A percentile compares a stretch with the other conserved stretches of the same genome.
These are phyloP conservation scores for Cyanocitta stelleri DNA, from an alignment of 2,113 vertebrate species.

Conservation along the genomic window DNA sequence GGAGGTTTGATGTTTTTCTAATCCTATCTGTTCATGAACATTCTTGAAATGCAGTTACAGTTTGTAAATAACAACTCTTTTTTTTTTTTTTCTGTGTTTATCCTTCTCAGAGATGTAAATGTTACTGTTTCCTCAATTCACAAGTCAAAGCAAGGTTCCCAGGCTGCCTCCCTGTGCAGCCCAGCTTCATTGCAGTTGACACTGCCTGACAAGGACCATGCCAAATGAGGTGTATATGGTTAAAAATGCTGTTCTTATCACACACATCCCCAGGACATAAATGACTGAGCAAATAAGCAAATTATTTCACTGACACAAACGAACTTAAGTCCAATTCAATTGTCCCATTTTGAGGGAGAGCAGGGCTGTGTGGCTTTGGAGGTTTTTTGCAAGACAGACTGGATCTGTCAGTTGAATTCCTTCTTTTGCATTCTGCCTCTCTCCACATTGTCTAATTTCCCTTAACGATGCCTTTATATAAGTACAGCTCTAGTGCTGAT, in stretches of 20 bases:
- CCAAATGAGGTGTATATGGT: neutral
- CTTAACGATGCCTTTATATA: neutral
- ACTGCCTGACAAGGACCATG: neutral
- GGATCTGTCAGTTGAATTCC: neutral
- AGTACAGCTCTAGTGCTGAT: neutral
- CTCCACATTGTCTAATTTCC: neutral
- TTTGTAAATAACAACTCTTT: constrained; percentile 10
- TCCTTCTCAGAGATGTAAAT: neutral
- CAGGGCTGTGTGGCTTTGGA: neutral
- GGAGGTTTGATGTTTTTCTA: constrained; percentile 19
- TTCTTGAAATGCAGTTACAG: constrained; percentile 13
- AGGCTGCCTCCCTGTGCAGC: neutral
- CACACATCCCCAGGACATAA: neutral
- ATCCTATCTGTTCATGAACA: constrained; percentile 6
- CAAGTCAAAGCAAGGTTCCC: neutral
- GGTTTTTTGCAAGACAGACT: neutral
- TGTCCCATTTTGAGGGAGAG: neutral
- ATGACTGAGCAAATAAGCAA: neutral
- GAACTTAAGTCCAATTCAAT: neutral
- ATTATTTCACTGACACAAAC: neutral
- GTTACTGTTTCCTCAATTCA: neutral
- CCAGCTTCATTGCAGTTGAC: neutral
- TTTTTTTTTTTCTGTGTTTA: neutral
- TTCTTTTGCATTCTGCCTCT: neutral
- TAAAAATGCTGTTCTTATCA: neutral